A percentile compares a stretch with the other conserved stretches of the same genome.
These are phyloP conservation scores for Drosophila novamexicana DNA, from an alignment of 1,140 invertebrate species.

Conservation along the genomic window DNA sequence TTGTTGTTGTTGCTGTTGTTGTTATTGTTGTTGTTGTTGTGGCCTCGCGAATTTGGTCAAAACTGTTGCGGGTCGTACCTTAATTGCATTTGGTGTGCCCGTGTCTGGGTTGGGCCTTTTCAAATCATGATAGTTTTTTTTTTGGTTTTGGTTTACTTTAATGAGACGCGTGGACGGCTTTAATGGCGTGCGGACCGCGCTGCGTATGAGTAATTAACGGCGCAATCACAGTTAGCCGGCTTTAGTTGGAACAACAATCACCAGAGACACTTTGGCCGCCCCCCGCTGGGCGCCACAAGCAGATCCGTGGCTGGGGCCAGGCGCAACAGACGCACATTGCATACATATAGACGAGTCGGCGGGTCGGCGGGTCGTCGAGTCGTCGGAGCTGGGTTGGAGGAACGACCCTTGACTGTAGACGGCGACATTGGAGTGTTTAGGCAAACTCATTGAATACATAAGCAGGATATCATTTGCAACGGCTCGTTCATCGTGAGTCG, in stretches of 20 bases:
- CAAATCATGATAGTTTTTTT: constrained; percentile 7
- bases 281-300: neutral
- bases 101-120: constrained; percentile 36
- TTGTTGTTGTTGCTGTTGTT: constrained; percentile 12
- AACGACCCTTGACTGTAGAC: constrained; percentile 4
- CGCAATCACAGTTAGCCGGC: constrained; percentile 54
- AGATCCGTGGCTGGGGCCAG: neutral
- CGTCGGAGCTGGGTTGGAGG: neutral
- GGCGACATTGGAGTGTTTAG: constrained; percentile 34
- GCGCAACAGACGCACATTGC: too few species aligned
- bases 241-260: constrained; percentile 44
- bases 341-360: too few species aligned
- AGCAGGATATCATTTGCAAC: constrained; percentile 36
- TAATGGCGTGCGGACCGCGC: constrained; percentile 43
- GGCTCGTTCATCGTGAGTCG: neutral
- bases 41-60: constrained; percentile 62
- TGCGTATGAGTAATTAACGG: constrained; percentile 73
- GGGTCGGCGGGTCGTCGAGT: too few species aligned
- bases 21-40: constrained; percentile 19
- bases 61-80: constrained; percentile 56
- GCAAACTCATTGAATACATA: constrained; percentile 51
- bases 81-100: constrained; percentile 59
- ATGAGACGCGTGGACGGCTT: constrained; percentile 45
- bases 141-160: constrained; percentile 43
- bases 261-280: constrained; percentile 9